phyloP scores from a whole-genome alignment of 1,140 invertebrate species.

The Diuraphis noxia region DNA sequence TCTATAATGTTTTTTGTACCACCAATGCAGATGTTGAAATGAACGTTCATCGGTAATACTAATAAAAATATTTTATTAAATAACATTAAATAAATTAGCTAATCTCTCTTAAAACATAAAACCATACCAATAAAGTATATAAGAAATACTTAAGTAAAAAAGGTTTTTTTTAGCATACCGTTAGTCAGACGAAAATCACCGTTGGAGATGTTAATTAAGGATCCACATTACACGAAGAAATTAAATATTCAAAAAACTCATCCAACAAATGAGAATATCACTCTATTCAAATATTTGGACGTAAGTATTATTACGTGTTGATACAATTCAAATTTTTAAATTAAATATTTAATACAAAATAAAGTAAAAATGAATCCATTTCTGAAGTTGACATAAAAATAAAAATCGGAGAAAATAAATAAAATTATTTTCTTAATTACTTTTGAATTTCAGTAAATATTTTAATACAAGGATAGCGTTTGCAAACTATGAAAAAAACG shows the following conservation, averaged over 20 bases:
- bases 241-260: not conserved
- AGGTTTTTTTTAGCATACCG: not conserved
- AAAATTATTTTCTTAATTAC: not conserved
- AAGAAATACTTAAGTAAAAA: not conserved
- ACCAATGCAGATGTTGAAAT: not conserved
- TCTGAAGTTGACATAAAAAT: not conserved
- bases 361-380: not conserved
- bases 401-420: not conserved
- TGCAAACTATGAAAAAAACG: not conserved
- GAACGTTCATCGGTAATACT: not conserved
- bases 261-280: constrained; percentile 30
- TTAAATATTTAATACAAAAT: not conserved
- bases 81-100: not conserved
- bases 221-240: not conserved
- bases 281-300: constrained; percentile 37
- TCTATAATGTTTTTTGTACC: not conserved
- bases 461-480: not conserved
- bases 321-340: not conserved
- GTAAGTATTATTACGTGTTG: not conserved
- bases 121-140: not conserved
- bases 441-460: not conserved
- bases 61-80: not conserved
- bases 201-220: not conserved
- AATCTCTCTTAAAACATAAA: not conserved
- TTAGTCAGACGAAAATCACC: not conserved